Evolutionary conservation across 2,888 invertebrate species (phyloP).

Genomic region (Ectemnius continuus): DNA sequence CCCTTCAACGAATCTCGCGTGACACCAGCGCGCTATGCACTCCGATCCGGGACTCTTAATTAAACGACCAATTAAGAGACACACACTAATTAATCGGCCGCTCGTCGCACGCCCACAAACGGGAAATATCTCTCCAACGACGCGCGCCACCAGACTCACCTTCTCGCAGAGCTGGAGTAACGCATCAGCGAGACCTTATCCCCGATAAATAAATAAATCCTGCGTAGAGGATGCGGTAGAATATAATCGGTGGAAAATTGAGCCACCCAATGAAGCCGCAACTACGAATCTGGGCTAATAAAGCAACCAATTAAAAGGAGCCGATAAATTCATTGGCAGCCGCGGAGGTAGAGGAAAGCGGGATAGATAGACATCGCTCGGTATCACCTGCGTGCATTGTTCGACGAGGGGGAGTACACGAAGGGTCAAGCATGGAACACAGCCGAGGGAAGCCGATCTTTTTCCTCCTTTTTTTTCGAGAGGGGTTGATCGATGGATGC

Average conservation of each 20-base stretch:
- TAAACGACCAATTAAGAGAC: constrained; percentile 60
- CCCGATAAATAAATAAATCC: neutral
- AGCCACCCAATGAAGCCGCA: neutral
- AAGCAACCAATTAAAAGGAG: too few species aligned
- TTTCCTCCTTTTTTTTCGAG: constrained; percentile 18
- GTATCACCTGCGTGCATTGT: constrained; percentile 32
- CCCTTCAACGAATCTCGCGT: constrained; percentile 54
- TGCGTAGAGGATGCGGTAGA: too few species aligned
- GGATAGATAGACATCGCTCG: too few species aligned
- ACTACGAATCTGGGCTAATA: neutral
- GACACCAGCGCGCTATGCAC: constrained; percentile 35
- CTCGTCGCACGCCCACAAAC: constrained; percentile 40
- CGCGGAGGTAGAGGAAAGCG: too few species aligned
- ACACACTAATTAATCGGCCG: constrained; percentile 52
- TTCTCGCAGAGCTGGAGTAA: too few species aligned
- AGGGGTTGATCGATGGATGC: constrained; percentile 51
- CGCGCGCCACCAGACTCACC: neutral
- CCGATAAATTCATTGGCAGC: too few species aligned
- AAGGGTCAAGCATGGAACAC: constrained; percentile 3
- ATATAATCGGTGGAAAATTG: neutral
- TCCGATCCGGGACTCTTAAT: constrained; percentile 50
- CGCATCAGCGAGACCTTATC: neutral
- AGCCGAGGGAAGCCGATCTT: neutral
- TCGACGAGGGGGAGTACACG: neutral
- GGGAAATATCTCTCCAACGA: constrained; percentile 10